These are phyloP conservation scores for Platysteira castanea DNA, from an alignment of 2,113 vertebrate species.

Conservation along the genomic window DNA sequence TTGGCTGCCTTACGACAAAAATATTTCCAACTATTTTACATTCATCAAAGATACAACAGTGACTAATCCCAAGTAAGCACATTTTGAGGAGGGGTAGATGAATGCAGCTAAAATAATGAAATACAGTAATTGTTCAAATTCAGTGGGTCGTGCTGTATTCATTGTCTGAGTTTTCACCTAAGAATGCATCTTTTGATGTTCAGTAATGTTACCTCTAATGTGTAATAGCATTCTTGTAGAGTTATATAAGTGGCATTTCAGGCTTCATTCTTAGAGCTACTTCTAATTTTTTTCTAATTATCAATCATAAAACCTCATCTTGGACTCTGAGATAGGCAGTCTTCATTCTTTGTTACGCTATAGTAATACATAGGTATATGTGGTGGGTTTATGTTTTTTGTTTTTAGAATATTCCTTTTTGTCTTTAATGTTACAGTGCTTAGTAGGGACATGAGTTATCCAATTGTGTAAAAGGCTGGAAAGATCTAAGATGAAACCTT, in stretches of 20 bases:
- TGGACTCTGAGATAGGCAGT: background rate
- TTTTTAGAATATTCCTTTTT: background rate
- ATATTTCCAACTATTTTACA: constrained; percentile 98
- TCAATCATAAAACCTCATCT: background rate
- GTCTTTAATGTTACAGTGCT: background rate
- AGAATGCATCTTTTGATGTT: background rate
- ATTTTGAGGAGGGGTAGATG: background rate
- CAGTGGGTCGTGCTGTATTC: background rate
- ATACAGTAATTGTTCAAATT: background rate
- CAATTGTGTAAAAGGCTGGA: background rate
- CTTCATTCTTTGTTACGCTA: background rate
- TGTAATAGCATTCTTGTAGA: background rate
- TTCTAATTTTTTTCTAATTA: background rate
- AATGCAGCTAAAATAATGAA: background rate
- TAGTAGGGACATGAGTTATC: background rate
- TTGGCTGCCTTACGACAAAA: constrained; percentile 95
- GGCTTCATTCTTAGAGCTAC: background rate
- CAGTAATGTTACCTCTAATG: background rate
- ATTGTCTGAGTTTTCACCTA: background rate
- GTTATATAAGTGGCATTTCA: background rate
- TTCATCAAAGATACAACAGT: constrained; percentile 95
- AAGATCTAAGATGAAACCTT: background rate
- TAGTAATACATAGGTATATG: background rate
- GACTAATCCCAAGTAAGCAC: constrained; percentile 89
- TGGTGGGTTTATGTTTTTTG: background rate